phyloP scores from a whole-genome alignment of 2,797 vertebrate genomes.

The Malurus splendens region DNA sequence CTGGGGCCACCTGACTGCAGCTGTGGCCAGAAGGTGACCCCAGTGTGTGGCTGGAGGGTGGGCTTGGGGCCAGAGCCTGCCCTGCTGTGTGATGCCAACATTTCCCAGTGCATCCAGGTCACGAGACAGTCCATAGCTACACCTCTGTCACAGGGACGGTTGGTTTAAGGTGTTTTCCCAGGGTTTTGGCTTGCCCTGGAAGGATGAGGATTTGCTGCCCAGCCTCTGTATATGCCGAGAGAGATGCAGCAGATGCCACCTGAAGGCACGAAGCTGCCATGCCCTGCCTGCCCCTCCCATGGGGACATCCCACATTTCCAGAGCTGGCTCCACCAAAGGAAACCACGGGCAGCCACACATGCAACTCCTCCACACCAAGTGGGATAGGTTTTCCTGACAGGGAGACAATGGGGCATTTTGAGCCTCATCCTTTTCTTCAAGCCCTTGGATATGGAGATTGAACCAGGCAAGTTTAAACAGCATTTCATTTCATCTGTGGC shows the following conservation, averaged over 20 bases:
- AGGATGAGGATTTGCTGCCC: not conserved
- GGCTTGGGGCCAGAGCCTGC: not conserved
- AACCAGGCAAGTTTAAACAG: not conserved
- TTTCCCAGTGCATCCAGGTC: accelerated
- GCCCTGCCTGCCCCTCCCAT: not conserved
- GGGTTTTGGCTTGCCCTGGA: not conserved
- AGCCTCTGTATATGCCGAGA: accelerated
- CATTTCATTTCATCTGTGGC: not conserved
- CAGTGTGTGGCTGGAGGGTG: accelerated
- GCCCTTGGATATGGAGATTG: not conserved
- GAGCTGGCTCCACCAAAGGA: not conserved
- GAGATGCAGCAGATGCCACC: not conserved
- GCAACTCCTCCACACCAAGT: not conserved
- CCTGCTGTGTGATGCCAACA: accelerated
- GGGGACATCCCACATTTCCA: accelerated
- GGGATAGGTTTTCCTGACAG: not conserved
- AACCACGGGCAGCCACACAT: not conserved
- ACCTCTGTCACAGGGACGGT: accelerated
- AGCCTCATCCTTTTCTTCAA: not conserved
- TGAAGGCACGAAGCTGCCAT: accelerated
- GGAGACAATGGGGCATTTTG: not conserved
- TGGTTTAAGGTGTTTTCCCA: not conserved
- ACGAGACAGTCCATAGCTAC: accelerated
- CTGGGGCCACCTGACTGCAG: not conserved
- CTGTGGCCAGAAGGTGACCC: not conserved